Evolutionary conservation across 2,888 invertebrate species (phyloP), one percentile per base, ranked within the genome.

Genomic region (Drosophila phalerata): DNA sequence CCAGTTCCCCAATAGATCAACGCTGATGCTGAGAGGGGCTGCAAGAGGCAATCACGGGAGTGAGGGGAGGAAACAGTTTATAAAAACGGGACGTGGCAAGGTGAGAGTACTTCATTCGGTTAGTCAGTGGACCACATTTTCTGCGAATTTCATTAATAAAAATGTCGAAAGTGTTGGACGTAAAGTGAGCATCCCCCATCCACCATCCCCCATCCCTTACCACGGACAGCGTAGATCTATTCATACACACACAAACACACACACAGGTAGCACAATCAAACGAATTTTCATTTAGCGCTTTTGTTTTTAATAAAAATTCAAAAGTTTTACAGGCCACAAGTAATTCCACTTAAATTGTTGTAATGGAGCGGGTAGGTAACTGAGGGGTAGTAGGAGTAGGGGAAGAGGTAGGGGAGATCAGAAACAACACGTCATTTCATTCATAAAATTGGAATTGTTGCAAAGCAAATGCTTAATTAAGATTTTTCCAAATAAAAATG

Each of bases 141-240:
- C 87, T 88, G 87, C 87, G 87, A 88, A 88, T 81, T 85, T 86
- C 84, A 89, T 88, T 88, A 85, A 85, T 85, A 85, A 85, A 88
- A 88, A 71, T 87, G 88, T 85, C 81, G 78, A 88, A 80, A 81
- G 80, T 84, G 79, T 85, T 81, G 67, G 67, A 67, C 64, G 73
- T 66, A 67, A 79, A 72, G 75, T 74, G 71, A 52, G 57, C 51
- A 55, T 19, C 63, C 53, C 51, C 22, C 51, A 22, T 40, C 17
- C 10, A 19, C 5, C 10, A 17, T 30, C 19, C 51, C 8, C 48
- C 5, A 32, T 17, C 47, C 45, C 43, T 17, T 34, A 22, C 3
- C 32, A 40, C 45, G 15, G 43, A 11, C 40, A 10, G 9, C 34
- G 15, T 22, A 28, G 19, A 10, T 45, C 42, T 40, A 19, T 40